Base-by-base conservation (phyloP, 2,113 vertebrate genomes). In the Phrynocephalus versicolor region DNA sequence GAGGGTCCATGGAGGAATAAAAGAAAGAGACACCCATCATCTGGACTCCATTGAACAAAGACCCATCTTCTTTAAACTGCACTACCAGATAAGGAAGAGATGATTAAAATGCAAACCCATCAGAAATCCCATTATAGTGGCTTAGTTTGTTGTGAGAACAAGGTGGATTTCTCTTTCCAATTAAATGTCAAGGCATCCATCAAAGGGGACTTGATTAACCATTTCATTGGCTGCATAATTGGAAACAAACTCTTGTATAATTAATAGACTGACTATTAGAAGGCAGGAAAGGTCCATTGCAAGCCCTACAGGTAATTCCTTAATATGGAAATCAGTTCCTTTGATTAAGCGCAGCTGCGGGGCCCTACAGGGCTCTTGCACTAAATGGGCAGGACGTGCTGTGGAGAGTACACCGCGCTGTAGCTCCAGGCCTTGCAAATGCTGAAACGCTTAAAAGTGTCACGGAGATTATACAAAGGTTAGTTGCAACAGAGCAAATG, bases 171-270 rank as follows among this genome's bases (percentile, higher is more conserved):
- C 91, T 92, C 73, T 94, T 90, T 89, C 91, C 94, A 94, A 95
- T 94, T 94, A 94, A 92, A 94, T 95, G 92, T 90, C 87, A 87
- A 91, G 93, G 91, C 94, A 94, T 93, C 92, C 15, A 27, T 94
- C 94, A 94, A 94, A 94, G 90, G 85, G 89, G 89, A 92, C 90
- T 92, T 93, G 90, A 94, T 95, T 95, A 95, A 95, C 94, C 92
- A 95, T 95, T 95, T 95, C 94, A 94, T 92, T 93, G 93, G 91
- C 90, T 65, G 27, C 82, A 88, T 95, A 94, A 95, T 95, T 95
- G 95, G 93, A 93, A 95, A 94, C 86, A 92, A 95, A 94, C 91
- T 93, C 88, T 89, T 91, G 90, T 91, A 94, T 94, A 94, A 95
- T 95, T 94, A 95, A 94, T 93, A 93, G 91, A 93, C 92, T 94